Evolutionary conservation across 2,113 vertebrate genomes (phyloP), one percentile per base, ranked within the genome.

Genomic region (Mastomys natalensis): DNA sequence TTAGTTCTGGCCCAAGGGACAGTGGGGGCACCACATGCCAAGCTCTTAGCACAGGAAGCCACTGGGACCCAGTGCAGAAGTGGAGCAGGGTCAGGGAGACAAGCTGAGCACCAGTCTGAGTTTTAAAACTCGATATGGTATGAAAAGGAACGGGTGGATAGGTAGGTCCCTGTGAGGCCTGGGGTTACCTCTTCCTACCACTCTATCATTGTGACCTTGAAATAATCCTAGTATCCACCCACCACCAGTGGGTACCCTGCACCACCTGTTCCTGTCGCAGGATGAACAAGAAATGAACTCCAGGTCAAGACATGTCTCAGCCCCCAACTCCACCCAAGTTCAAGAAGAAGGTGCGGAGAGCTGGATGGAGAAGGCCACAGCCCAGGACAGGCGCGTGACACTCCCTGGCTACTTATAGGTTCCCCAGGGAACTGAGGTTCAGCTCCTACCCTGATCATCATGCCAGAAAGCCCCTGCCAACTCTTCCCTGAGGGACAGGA

Each of bases 1-100:
- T 99, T 97, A 99, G 97, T 95, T 45, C 64, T 21, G 22, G 95
- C 80, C 64, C 1, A 0, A 22, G 77, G 43, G 48, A 16, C 0
- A 1, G 24, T 5, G 6, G 48, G 24, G 58, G 4, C 34, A 55
- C 45, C 48, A 51, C 74, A 86, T 12, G 82, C 92, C 43, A 89
- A 86, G 88, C 77, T 70, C 51, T 58, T 17, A 66, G 87, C 74
- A 64, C n/a, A 81, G 45, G 43, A 89, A 78, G 93, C 66, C 31
- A 26, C 45, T 15, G 31, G 80, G 51, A 88, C n/a, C 48, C 62
- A 13, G 4, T 12, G 68, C 77, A 68, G 22, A 91, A 87, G 74
- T 26, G 26, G 15, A 85, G 64, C 16, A n/a, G 68, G 62, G 37
- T 76, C 48, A 48, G 40, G 70, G 78, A 86, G 62, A 55, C 84